These are phyloP conservation scores for Euzophera pinguis DNA, from an alignment of 2,888 invertebrate species.

Conservation along the genomic window DNA sequence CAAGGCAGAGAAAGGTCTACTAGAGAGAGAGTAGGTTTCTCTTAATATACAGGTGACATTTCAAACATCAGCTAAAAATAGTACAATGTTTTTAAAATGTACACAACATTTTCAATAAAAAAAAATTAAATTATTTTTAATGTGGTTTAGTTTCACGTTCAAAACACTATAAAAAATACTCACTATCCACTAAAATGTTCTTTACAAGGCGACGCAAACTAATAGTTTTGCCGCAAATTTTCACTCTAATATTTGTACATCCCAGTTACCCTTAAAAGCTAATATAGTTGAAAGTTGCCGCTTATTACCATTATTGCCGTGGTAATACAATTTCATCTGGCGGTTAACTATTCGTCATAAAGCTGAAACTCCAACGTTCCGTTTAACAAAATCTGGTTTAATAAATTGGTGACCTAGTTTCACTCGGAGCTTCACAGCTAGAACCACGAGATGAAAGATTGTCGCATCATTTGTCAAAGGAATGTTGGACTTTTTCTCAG, in stretches of 20 bases:
- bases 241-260: neutral
- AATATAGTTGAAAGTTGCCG: neutral
- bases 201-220: no score
- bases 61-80: no score
- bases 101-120: no score
- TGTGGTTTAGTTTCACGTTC: no score
- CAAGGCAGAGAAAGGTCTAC: no score
- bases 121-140: no score
- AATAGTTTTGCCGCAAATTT: no score
- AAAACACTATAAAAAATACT: no score
- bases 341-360: neutral
- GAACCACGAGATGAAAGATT: conserved; percentile 6
- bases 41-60: no score
- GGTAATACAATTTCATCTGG: conserved; percentile 4
- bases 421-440: neutral
- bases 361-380: neutral
- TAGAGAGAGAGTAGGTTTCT: no score
- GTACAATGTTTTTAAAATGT: no score
- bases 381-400: conserved; percentile 5
- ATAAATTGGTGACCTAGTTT: conserved; percentile 9
- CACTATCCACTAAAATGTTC: no score
- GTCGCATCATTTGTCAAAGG: conserved; percentile 1
- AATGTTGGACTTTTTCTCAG: conserved; percentile 1
- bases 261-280: neutral
- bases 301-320: neutral